phyloP scores from a whole-genome alignment of 2,888 invertebrate genomes.

The Euplagia quadripunctaria region DNA sequence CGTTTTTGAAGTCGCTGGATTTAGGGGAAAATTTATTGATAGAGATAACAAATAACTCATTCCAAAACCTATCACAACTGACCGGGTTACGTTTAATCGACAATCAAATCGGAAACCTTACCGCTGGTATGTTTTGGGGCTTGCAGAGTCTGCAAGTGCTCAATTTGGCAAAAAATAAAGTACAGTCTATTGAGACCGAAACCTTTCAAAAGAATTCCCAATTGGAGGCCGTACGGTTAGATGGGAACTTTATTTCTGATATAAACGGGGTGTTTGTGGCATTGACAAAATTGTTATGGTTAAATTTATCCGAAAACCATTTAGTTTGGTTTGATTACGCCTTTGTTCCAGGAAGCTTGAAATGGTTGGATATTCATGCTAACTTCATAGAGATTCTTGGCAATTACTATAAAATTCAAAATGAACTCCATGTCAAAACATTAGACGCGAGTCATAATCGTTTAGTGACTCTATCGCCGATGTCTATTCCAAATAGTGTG shows the following conservation, averaged over 20 bases:
- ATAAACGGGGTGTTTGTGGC: conserved; percentile 96
- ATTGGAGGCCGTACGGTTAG: conserved; percentile 95
- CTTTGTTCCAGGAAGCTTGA: conserved; percentile 94
- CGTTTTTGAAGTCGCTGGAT: conserved; percentile 95
- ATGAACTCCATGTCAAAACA: conserved; percentile 92
- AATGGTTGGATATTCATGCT: conserved; percentile 96
- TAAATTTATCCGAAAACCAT: conserved; percentile 96
- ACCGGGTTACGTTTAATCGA: conserved; percentile 96
- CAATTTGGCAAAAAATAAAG: conserved; percentile 96
- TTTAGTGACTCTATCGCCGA: conserved; percentile 92
- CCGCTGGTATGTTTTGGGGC: conserved; percentile 95
- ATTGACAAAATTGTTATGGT: conserved; percentile 93
- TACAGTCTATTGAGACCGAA: conserved; percentile 94
- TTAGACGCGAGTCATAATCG: conserved; percentile 96
- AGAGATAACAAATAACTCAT: conserved; percentile 93
- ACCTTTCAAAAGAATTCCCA: conserved; percentile 94
- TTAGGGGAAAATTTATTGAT: conserved; percentile 96
- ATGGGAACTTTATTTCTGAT: conserved; percentile 95
- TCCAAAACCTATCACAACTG: conserved; percentile 94
- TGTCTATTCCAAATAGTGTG: conserved; percentile 95
- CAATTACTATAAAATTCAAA: conserved; percentile 95
- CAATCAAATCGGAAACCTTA: conserved; percentile 95
- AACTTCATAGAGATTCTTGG: conserved; percentile 95
- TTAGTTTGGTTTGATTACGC: conserved; percentile 97
- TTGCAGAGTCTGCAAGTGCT: conserved; percentile 94